phyloP scores from a whole-genome alignment of 2,113 vertebrate species.

The Panthera leo region DNA sequence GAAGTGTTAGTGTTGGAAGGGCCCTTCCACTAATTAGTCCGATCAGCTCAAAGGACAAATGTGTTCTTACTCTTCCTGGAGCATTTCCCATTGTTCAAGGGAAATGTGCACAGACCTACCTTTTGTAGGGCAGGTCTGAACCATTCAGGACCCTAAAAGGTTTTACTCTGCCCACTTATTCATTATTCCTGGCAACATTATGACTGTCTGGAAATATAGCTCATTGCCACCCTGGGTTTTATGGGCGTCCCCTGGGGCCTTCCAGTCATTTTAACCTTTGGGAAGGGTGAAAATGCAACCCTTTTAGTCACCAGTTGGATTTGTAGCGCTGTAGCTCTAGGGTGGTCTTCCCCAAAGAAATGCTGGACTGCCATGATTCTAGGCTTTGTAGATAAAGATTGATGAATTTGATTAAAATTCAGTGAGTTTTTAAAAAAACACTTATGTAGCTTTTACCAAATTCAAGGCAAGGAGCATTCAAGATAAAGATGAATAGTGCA shows the following conservation, averaged over 20 bases:
- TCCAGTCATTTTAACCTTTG: neutral
- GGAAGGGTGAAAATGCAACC: neutral
- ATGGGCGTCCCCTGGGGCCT: neutral
- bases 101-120: neutral
- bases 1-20: neutral
- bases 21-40: neutral
- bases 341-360: neutral
- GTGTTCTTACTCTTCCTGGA: neutral
- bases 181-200: neutral
- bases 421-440: neutral
- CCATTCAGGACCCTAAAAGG: slow-evolving; percentile 15
- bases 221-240: neutral
- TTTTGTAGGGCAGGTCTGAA: neutral
- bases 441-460: neutral
- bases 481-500: neutral
- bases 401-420: slow-evolving; percentile 26
- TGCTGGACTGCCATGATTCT: neutral
- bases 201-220: neutral
- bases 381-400: neutral
- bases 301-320: neutral
- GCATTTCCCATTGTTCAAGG: neutral
- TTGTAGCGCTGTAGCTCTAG: neutral
- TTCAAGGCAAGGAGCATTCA: neutral
- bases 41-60: neutral
- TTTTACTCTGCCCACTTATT: neutral